Evolutionary conservation across 2,888 invertebrate species (phyloP), one percentile per base, ranked within the genome.

Genomic region (Habrosyne pyritoides): DNA sequence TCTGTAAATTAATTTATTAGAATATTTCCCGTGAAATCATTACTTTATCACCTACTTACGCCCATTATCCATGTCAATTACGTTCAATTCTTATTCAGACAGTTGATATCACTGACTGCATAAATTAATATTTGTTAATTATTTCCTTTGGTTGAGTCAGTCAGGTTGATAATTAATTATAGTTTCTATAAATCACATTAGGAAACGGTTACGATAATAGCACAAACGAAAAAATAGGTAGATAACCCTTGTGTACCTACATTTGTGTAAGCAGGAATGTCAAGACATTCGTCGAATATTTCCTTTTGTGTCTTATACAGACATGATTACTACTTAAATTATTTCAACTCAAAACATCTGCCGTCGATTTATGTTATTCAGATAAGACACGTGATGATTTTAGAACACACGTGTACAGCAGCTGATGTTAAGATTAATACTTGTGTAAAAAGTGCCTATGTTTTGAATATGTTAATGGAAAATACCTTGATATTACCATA

Each of bases 271-370:
- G 28, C 1, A 28, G 28, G 28, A 36, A 36, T n/a, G 21, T 47
- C 47, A 21, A 21, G 47, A 47, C 47, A 50, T 50, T 26, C 12
- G 4, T 28, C 49, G n/a, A 49, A 26, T 24, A 26, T 26, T 49
- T 49, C 18, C 18, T 30, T 50, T 42, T 14, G 8, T 50, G 18
- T 28, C 10, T 1, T n/a, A n/a, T n/a, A n/a, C n/a, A n/a, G n/a
- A n/a, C n/a, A n/a, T n/a, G n/a, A n/a, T n/a, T n/a, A n/a, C n/a
- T 21, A 48, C 12, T 14, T 26, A 14, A 14, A 48, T 14, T 48
- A n/a, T 14, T 26, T n/a, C n/a, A 24, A 28, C 26, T 49, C 49
- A 14, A 48, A 36, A 10, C 18, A 18, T 42, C 42, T 42, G 42
- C 6, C 33, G n/a, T n/a, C n/a, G n/a, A n/a, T 33, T 14, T 42